Conservation (phyloP, 2,888 invertebrate genomes). For the Sclerodermus sp. region DNA sequence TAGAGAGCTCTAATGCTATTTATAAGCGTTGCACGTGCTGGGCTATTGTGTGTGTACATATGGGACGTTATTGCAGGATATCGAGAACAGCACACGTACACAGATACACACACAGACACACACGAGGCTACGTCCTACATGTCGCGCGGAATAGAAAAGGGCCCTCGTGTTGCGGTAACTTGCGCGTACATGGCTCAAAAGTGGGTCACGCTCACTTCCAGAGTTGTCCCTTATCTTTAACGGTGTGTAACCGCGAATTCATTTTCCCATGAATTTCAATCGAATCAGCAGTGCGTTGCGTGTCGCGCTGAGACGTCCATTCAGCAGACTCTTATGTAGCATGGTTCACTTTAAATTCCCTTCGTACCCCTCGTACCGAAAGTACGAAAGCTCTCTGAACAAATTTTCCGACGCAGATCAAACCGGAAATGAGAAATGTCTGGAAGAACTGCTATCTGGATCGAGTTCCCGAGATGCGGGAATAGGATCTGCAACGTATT, state of each 20-base stretch:
- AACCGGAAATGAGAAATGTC: conserved; percentile 22
- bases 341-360: too few relatives aligned
- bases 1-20: too few relatives aligned
- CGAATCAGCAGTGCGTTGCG: conserved; percentile 13
- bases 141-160: conserved; percentile 23
- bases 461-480: too few relatives aligned
- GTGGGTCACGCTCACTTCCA: conserved; percentile 33
- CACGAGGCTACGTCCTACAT: too few relatives aligned
- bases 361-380: too few relatives aligned
- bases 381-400: too few relatives aligned
- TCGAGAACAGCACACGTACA: conserved; percentile 8
- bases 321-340: conserved; percentile 15
- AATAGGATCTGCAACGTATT: background rate
- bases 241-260: conserved; percentile 32
- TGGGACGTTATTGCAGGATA: conserved; percentile 11
- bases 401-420: conserved; percentile 1
- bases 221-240: conserved; percentile 34
- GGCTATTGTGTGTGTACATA: too few relatives aligned
- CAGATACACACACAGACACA: too few relatives aligned
- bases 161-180: conserved; percentile 12
- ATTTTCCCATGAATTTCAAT: conserved; percentile 37
- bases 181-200: conserved; percentile 5
- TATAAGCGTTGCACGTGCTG: too few relatives aligned
- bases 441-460: conserved; percentile 4
- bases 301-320: conserved; percentile 13